Evolutionary conservation across 2,888 invertebrate genomes (phyloP), one percentile per base, ranked within the genome.

Genomic region (Metopia argyrocephala): DNA sequence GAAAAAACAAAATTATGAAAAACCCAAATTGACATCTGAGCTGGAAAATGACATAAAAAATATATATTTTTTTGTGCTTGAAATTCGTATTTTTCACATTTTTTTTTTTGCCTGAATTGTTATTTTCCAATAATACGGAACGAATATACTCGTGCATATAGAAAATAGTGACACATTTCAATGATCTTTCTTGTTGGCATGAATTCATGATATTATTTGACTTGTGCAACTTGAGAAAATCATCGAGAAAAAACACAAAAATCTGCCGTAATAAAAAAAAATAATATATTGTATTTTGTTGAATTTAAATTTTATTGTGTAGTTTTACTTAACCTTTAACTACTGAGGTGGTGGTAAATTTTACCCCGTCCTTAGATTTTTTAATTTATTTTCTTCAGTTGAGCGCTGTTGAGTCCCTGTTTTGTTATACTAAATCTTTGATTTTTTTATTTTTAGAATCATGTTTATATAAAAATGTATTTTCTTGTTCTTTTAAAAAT

Each of bases 21-120:
- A 20, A 38, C 54, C 65, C 70, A 70, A 79, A 79, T 75, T 79
- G 75, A 75, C 79, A 79, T 70, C 28, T 79, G 75, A 75, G 61
- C 65, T 73, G 61, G 78, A 78, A 78, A 76, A 78, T 66, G 54
- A 78, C 78, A 78, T 38, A 56, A 62, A 78, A 70, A 59, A 38
- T n/a, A 15, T 15, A 2, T 38, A 12, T 2, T 15, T 38, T 38
- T 38, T 31, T 38, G 3, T 12, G 9, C 9, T 38, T 38, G n/a
- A n/a, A n/a, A n/a, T n/a, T n/a, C n/a, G 6, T 31, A 0, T 38
- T 38, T 38, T 38, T 20, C 6, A 48, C 59, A 78, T 48, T 48
- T 15, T 64, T 31, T 28, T 52, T 27, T 62, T 48, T 54, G 46
- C 48, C 12, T 38, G 38, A 38, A 38, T 38, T 38, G 38, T 38